Base-by-base conservation (phyloP, 2,797 vertebrate genomes). In the Molothrus ater region DNA sequence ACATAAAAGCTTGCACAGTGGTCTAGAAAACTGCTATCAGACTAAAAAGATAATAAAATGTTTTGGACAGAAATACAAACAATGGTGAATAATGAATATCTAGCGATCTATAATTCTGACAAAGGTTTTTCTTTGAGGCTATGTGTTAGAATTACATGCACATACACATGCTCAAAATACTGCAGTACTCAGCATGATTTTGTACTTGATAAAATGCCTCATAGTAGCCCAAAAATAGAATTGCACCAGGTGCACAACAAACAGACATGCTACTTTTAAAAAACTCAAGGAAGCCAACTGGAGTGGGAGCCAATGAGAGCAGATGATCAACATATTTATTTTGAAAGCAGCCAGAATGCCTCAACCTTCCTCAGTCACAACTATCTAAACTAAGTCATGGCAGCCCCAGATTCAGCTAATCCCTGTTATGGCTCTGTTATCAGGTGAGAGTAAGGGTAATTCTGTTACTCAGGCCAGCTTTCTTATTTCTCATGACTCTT, bases 271-370 rank as follows among this genome's bases (percentile, higher is more conserved):
- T 84, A 88, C 92, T 94, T 88, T 36, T 29, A 73, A 95, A 90
- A 92, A 86, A 43, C 60, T 40, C 24, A 81, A 91, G 66, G 25
- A 92, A 94, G 86, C 88, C 88, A 89, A 74, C 64, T 71, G 64
- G 69, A 92, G 69, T 85, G 64, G 60, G 68, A 95, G 92, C 78
- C 95, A 89, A 80, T 91, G 88, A 80, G 53, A 95, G 78, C 94
- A 96, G 83, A 96, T 93, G 93, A 96, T 91, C 14, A 1, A 85
- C 93, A 91, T 90, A 84, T 79, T 92, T 96, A 85, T 92, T 96
- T 95, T 93, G 94, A 95, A 96, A 95, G 92, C 86, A 93, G 61
- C 60, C 84, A 94, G 88, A 91, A 95, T 64, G 93, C 57, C 64
- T 94, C 86, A 95, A 91, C 78, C 74, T 94, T 95, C 90, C 87